These are phyloP conservation scores for Coturnix japonica DNA, from an alignment of 2,113 vertebrate genomes.

Conservation along the genomic window DNA sequence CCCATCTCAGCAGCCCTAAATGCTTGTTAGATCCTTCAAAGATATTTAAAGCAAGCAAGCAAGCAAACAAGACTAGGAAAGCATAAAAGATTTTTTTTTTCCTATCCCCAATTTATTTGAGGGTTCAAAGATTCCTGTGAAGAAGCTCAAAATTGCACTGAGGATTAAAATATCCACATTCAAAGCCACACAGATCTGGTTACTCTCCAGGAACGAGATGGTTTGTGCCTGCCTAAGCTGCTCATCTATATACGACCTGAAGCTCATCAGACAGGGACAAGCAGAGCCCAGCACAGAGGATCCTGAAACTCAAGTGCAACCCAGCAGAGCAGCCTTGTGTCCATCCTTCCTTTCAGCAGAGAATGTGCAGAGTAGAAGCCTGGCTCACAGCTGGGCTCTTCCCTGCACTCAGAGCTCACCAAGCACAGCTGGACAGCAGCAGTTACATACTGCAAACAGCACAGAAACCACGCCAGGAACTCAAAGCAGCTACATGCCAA, in stretches of 20 bases:
- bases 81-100: constrained; percentile 51
- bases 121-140: constrained; percentile 41
- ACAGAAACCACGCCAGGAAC: neutral
- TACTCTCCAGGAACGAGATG: neutral
- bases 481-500: neutral
- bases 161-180: neutral
- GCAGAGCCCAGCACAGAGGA: neutral
- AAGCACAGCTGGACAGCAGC: neutral
- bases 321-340: neutral
- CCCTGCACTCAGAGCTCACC: neutral
- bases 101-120: constrained; percentile 18
- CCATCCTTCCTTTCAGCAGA: neutral
- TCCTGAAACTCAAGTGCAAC: neutral
- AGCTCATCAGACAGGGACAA: neutral
- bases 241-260: neutral
- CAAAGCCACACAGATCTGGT: neutral
- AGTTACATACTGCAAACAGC: neutral
- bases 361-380: neutral
- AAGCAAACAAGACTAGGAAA: neutral
- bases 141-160: neutral
- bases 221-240: neutral
- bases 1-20: neutral
- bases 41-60: constrained; percentile 22
- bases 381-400: neutral
- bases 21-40: constrained; percentile 43